These are phyloP conservation scores for Galendromus occidentalis DNA, from an alignment of 1,140 invertebrate genomes.

Conservation along the genomic window DNA sequence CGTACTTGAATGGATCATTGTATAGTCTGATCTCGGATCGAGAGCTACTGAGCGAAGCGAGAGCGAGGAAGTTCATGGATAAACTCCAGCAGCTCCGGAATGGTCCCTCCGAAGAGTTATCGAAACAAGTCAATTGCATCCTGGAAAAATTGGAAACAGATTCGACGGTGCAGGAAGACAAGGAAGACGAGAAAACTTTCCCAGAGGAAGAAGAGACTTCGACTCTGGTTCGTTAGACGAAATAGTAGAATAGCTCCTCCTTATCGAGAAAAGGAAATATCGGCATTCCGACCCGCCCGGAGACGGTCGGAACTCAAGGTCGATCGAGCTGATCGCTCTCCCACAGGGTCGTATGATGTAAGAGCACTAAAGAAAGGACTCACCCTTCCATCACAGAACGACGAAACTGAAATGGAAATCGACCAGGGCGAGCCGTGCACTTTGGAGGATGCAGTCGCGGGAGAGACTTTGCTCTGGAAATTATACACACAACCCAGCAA, in stretches of 20 bases:
- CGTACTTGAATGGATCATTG: constrained; percentile 38
- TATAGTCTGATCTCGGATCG: constrained; percentile 37
- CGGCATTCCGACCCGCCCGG: no score
- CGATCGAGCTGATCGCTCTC: not conserved
- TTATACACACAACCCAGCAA: not conserved
- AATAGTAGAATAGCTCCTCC: no score
- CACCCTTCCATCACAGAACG: not conserved
- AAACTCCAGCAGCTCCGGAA: not conserved
- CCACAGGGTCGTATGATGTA: not conserved
- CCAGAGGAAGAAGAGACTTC: not conserved
- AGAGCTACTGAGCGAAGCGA: not conserved
- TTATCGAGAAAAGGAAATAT: no score
- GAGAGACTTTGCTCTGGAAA: not conserved
- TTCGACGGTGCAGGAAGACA: not conserved
- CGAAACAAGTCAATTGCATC: not conserved
- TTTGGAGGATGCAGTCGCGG: not conserved
- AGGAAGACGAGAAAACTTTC: not conserved
- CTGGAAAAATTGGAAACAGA: not conserved
- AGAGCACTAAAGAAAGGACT: not conserved
- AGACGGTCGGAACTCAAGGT: no score
- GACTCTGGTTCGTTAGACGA: not conserved
- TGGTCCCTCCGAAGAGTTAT: not conserved
- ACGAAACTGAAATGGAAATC: not conserved
- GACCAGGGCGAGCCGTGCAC: constrained; percentile 4
- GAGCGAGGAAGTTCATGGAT: not conserved